Conservation (phyloP, 2,797 vertebrate species). For the Acanthornis magna region DNA sequence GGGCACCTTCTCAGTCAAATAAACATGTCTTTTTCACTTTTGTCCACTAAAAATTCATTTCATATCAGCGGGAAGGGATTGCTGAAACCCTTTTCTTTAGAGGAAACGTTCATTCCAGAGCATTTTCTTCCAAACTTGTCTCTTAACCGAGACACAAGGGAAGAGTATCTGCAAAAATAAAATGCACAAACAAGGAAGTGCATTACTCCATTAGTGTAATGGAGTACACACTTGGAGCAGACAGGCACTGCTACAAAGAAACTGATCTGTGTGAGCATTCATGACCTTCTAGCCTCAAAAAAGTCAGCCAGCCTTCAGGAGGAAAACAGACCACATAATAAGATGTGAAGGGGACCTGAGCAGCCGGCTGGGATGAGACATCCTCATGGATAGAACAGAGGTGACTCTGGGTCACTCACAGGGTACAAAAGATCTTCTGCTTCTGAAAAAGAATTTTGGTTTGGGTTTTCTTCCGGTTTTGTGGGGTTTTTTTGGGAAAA, state of each 20-base stretch:
- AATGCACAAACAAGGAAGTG: background rate
- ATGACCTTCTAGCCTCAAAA: background rate
- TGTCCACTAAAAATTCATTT: no score
- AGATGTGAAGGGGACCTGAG: background rate
- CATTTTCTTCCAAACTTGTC: no score
- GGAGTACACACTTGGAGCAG: background rate
- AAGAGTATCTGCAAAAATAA: background rate
- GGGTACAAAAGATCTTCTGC: background rate
- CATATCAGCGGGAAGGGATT: no score
- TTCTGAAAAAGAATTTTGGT: background rate
- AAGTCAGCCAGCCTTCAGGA: background rate
- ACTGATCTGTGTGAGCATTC: background rate
- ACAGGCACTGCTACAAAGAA: background rate
- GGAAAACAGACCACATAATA: background rate
- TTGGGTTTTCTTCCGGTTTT: background rate
- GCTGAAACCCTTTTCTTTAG: no score
- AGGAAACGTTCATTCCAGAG: no score
- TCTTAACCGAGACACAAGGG: background rate
- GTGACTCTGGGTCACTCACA: background rate
- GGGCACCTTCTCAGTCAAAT: no score
- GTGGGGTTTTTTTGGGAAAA: background rate
- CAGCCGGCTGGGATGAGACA: background rate
- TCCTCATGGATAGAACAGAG: background rate
- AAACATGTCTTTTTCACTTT: no score
- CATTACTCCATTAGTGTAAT: accelerated